Evolutionary conservation across 2,888 invertebrate species (phyloP).

Genomic region (Lissocephala sabroskyi): DNA sequence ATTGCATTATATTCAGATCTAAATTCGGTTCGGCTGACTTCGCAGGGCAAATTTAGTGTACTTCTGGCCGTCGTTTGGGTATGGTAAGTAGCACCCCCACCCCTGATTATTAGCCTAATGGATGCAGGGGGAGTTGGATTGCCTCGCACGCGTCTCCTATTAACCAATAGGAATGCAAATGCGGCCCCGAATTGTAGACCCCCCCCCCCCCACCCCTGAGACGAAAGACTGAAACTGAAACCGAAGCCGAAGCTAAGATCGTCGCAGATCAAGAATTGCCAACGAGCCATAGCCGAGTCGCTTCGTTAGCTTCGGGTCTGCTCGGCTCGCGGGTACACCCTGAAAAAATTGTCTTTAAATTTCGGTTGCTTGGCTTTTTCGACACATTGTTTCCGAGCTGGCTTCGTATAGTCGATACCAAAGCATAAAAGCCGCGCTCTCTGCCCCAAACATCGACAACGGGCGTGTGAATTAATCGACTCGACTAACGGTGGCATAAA

Average conservation of each 20-base stretch:
- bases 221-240: too few relatives aligned
- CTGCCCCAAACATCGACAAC: constrained; percentile 25
- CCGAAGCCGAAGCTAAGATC: constrained; percentile 3
- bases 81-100: too few relatives aligned
- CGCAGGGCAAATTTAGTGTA: too few relatives aligned
- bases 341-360: constrained; percentile 56
- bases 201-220: too few relatives aligned
- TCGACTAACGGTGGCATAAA: constrained; percentile 57
- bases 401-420: constrained; percentile 50
- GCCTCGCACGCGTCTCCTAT: constrained; percentile 36
- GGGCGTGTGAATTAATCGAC: constrained; percentile 39
- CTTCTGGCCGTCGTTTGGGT: too few relatives aligned
- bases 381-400: constrained; percentile 65
- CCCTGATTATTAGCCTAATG: too few relatives aligned
- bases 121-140: too few relatives aligned
- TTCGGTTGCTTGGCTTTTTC: constrained; percentile 60
- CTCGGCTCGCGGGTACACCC: constrained; percentile 1
- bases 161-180: too few relatives aligned
- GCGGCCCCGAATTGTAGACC: too few relatives aligned
- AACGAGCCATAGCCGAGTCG: constrained; percentile 21
- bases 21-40: too few relatives aligned
- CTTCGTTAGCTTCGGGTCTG: not conserved
- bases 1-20: too few relatives aligned
- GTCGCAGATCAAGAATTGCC: constrained; percentile 35
- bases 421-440: constrained; percentile 36